Conservation (phyloP, 2,888 invertebrate species). For the Oscheius sp. region DNA sequence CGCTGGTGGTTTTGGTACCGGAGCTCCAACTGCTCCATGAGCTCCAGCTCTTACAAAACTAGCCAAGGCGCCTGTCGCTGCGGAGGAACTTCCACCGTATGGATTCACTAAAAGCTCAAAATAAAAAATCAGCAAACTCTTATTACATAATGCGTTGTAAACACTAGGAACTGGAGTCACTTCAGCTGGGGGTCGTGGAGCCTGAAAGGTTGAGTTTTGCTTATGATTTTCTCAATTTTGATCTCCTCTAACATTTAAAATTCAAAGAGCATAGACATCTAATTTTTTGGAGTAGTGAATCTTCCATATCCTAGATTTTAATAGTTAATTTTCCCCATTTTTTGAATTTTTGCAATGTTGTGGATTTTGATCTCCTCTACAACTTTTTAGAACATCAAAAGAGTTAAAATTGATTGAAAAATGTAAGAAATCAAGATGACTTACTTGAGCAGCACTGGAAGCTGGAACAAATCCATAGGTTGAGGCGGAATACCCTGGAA, state of each 20-base stretch:
- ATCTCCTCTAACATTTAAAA: not conserved
- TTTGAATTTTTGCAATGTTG: no score
- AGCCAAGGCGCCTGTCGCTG: not conserved
- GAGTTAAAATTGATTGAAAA: no score
- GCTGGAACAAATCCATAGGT: no score
- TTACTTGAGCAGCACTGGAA: not conserved
- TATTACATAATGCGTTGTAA: constrained; percentile 4
- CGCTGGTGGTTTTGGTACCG: not conserved
- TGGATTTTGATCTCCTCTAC: no score
- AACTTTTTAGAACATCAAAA: no score
- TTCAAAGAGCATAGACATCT: not conserved
- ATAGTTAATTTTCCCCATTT: not conserved
- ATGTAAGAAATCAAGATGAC: not conserved
- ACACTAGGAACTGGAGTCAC: not conserved
- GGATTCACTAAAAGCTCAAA: not conserved
- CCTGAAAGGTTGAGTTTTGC: not conserved
- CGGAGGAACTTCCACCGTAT: not conserved
- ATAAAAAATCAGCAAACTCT: not conserved
- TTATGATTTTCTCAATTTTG: not conserved
- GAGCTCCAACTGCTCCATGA: constrained; percentile 13
- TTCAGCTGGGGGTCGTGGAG: not conserved
- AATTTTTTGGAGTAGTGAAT: not conserved
- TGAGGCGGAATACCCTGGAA: not conserved
- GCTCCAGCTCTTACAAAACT: not conserved
- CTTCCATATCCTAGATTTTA: not conserved